Conservation (phyloP, 2,888 invertebrate genomes). For the Hydrotaea diabolus region DNA sequence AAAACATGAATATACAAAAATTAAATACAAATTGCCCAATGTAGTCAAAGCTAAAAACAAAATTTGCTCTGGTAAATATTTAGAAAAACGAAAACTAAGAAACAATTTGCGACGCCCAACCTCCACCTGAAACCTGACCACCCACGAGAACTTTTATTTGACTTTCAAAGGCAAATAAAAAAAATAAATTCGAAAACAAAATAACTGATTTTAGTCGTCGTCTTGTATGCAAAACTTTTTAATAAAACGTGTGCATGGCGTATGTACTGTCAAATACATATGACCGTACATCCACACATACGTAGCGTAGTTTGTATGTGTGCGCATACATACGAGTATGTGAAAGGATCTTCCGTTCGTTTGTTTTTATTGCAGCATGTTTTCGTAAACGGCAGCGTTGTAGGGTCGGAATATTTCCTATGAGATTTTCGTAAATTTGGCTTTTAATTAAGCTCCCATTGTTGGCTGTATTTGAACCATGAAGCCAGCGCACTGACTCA, state of each 20-base stretch:
- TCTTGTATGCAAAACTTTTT: constrained; percentile 36
- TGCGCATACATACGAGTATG: background rate
- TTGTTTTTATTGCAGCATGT: background rate
- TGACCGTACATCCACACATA: too few species aligned
- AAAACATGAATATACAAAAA: background rate
- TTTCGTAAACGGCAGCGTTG: background rate
- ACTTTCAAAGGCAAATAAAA: constrained; percentile 24
- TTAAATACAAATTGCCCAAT: constrained; percentile 27
- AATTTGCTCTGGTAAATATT: constrained; percentile 9
- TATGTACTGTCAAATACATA: constrained; percentile 1
- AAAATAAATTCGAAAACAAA: background rate
- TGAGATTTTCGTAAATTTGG: constrained; percentile 47
- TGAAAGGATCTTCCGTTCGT: background rate
- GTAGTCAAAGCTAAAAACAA: constrained; percentile 25
- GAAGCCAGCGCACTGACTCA: too few species aligned
- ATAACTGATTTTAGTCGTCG: constrained; percentile 14
- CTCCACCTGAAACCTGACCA: background rate
- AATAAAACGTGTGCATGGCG: constrained; percentile 2
- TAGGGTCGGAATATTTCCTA: constrained; percentile 17
- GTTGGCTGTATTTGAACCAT: background rate
- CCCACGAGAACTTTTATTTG: constrained; percentile 1
- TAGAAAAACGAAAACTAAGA: constrained; percentile 12
- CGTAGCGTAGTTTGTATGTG: background rate
- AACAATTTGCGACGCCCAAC: background rate
- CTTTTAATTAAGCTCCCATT: constrained; percentile 58